Base-by-base conservation (phyloP, 1,140 invertebrate genomes). In the Nephila pilipes region DNA sequence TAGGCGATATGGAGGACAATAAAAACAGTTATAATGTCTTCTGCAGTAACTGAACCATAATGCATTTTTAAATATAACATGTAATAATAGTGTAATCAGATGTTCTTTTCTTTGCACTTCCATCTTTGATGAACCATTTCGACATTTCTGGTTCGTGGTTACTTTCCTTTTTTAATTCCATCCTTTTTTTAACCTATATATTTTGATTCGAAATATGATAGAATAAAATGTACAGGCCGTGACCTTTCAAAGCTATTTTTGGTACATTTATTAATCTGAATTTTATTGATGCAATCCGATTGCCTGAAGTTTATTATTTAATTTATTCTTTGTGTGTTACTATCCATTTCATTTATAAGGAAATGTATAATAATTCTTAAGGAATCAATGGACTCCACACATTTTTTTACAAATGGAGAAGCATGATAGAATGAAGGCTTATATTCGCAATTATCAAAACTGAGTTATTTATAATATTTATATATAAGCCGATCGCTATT, bases 41-140 rank as follows among this genome's bases (percentile, higher is more conserved):
- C 69, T 36, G 69, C 25, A 1, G 29, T 16, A 75, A 18, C 16
- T 75, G 12, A 75, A 4, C 69, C 69, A 18, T 75, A 75, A 75
- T 75, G 16, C 32, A 16, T 5, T 75, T 75, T 75, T 75, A 36
- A 75, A 75, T 75, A 75, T 36, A 75, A 75, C 69, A 75, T 75
- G 29, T 32, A n/a, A n/a, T n/a, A n/a, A n/a, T n/a, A n/a, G n/a
- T n/a, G n/a, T n/a, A 75, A 75, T 75, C 69, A 75, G 29, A 32
- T 36, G 69, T 75, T 75, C 69, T 75, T 75, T 63, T n/a, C n/a
- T 75, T 36, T 75, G 69, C 69, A 32, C 69, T 29, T 75, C 29
- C 29, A 36, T 75, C 18, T 18, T 29, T 75, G 29, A 32, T 75
- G 69, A 75, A 75, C 69, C 69, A 75, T 75, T 75, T 36, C 69